Base-by-base conservation (phyloP, 2,113 vertebrate genomes). In the Echinops telfairi region DNA sequence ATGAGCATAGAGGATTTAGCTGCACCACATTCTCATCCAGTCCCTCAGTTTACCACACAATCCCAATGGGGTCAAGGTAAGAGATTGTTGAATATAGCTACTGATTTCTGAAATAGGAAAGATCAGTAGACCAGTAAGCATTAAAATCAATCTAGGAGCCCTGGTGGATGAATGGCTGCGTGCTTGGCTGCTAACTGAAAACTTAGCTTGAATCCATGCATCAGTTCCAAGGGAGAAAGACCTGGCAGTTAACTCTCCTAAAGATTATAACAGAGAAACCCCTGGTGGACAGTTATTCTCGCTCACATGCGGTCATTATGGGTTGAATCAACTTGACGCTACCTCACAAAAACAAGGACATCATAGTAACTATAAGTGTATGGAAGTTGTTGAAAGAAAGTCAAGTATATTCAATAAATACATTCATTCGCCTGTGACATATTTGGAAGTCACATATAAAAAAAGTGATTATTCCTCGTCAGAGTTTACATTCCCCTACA, bases 381-480 rank as follows among this genome's bases (percentile, higher is more conserved):
- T 57, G 15, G 19, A 22, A 75, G 76, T 60, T 85, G 38, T 82
- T 53, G 1, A 20, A 73, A 90, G 68, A 78, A 84, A 86, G 40
- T 88, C 29, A 81, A 58, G 12, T 38, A 77, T 60, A 68, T 29
- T 80, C 60, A 87, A 76, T 86, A 86, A 80, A 60, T 83, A 3
- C 1, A 77, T 38, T n/a, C n/a, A 86, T 68, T 88, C 62, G 43
- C 33, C 70, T 90, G 27, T 16, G 36, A 87, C 31, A 64, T 84
- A 89, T 83, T 76, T 92, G 43, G 17, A 86, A 95, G 31, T 3
- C 91, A 60, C 8, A 82, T 91, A 40, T 77, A 22, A 53, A 82
- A 91, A 94, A 73, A 86, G 31, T 62, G 36, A 95, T 77, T 76
- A 93, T 62, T 89, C 17, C 60, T 82, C 81, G 20, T n/a, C 17